Conservation (phyloP, 2,888 invertebrate genomes). For the Sicus ferrugineus region DNA sequence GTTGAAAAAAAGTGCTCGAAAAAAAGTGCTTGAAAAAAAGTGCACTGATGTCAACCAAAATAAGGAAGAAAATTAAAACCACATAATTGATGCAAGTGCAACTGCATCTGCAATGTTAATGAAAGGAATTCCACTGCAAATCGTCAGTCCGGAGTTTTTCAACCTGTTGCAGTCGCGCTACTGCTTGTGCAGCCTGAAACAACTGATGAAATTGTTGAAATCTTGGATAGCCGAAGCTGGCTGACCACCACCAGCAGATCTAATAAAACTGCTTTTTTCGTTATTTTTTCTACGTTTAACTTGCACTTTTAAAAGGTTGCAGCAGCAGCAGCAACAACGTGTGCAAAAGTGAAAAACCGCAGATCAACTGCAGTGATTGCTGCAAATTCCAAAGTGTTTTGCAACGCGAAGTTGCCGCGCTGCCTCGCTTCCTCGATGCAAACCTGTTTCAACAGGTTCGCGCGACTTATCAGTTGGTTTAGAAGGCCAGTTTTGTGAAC, state of each 20-base stretch:
- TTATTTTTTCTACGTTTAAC: neutral
- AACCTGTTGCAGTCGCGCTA: too few relatives aligned
- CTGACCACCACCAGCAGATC: neutral
- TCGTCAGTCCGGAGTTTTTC: too few relatives aligned
- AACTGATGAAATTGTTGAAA: neutral
- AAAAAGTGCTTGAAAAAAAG: too few relatives aligned
- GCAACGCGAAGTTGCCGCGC: neutral
- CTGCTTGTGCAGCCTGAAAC: neutral
- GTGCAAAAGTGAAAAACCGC: neutral
- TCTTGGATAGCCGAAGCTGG: neutral
- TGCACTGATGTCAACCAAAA: too few relatives aligned
- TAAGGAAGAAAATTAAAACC: too few relatives aligned
- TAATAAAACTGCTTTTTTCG: neutral
- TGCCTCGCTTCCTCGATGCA: neutral
- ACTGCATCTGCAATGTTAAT: too few relatives aligned
- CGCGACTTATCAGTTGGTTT: too few relatives aligned
- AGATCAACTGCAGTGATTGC: neutral
- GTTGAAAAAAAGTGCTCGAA: too few relatives aligned
- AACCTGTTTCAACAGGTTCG: neutral
- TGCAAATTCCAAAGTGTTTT: neutral
- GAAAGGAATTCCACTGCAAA: too few relatives aligned
- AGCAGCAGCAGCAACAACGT: neutral
- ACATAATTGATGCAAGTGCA: too few relatives aligned
- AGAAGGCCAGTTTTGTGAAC: too few relatives aligned
- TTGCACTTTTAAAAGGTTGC: slow-evolving; percentile 1